A percentile compares a stretch with the other conserved stretches of the same genome.
phyloP scores from a whole-genome alignment of 2,113 vertebrate species.

The Microcebus griseorufus region DNA sequence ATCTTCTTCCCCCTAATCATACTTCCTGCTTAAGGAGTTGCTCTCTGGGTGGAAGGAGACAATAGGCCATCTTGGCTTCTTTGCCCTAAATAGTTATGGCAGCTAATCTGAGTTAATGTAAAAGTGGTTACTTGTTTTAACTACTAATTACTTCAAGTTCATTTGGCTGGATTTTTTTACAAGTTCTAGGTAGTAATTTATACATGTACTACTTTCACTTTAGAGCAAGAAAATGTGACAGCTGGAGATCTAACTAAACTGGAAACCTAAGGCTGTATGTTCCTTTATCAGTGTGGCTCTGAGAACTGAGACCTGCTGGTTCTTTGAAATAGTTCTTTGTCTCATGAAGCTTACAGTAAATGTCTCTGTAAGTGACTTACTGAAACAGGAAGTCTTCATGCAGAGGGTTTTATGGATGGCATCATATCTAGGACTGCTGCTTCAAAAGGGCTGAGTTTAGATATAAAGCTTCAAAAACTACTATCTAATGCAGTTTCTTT shows the following conservation, averaged over 20 bases:
- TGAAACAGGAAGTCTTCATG: slow-evolving; percentile 61
- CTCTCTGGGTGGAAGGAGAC: not conserved
- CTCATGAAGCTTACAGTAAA: slow-evolving; percentile 49
- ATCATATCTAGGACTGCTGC: slow-evolving; percentile 14
- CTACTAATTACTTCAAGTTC: not conserved
- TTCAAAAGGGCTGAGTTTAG: slow-evolving; percentile 54
- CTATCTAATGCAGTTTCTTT: slow-evolving; percentile 48
- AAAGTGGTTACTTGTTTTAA: slow-evolving; percentile 31
- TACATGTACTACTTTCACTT: slow-evolving; percentile 45
- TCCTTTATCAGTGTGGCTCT: slow-evolving; percentile 49
- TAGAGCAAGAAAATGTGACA: slow-evolving; percentile 19
- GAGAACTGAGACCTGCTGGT: slow-evolving; percentile 43
- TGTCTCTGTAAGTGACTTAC: slow-evolving; percentile 49
- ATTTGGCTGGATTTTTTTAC: not conserved
- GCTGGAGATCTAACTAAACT: slow-evolving; percentile 37
- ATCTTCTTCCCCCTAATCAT: not conserved
- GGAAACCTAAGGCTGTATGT: not conserved
- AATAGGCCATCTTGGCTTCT: not conserved
- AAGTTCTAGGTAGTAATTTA: slow-evolving; percentile 33
- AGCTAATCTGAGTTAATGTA: not conserved
- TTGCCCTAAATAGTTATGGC: not conserved
- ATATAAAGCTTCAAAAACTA: slow-evolving; percentile 34
- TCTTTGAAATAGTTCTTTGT: slow-evolving; percentile 59
- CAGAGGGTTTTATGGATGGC: slow-evolving; percentile 36
- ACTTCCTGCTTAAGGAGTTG: not conserved